Conservation (phyloP, 2,113 vertebrate species). For the Thunnus thynnus region DNA sequence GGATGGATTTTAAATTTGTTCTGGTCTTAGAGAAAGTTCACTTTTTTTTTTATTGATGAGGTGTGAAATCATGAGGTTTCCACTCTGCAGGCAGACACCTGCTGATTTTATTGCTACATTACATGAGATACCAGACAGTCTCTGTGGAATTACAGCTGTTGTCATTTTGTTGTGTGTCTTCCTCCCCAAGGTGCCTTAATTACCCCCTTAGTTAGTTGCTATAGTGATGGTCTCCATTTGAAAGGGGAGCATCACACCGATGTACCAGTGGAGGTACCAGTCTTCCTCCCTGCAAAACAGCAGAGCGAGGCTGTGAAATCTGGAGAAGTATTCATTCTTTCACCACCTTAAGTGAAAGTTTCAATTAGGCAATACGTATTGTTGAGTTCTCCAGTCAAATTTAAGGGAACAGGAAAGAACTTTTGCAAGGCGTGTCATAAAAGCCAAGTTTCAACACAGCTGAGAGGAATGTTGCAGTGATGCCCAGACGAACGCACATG, state of each 20-base stretch:
- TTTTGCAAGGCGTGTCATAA: slow-evolving; percentile 52
- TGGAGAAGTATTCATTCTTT: not conserved
- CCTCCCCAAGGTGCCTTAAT: slow-evolving; percentile 63
- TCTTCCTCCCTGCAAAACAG: not conserved
- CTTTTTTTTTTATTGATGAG: not conserved
- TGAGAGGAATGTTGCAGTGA: slow-evolving; percentile 24
- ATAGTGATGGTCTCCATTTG: slow-evolving; percentile 40
- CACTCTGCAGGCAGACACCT: not conserved
- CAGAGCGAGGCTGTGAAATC: not conserved
- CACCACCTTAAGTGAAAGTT: not conserved
- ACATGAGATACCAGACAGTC: slow-evolving; percentile 8
- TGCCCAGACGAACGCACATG: not conserved
- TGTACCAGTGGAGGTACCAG: not conserved
- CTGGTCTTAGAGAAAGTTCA: not conserved
- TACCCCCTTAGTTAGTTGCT: slow-evolving; percentile 46
- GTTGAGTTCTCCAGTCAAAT: slow-evolving; percentile 13
- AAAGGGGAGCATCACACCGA: slow-evolving; percentile 8
- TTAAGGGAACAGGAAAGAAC: slow-evolving; percentile 51
- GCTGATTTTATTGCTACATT: slow-evolving; percentile 20
- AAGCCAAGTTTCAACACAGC: slow-evolving; percentile 44
- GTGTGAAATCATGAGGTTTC: not conserved
- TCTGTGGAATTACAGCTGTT: slow-evolving; percentile 42
- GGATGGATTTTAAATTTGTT: not conserved
- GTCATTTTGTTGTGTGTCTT: slow-evolving; percentile 55
- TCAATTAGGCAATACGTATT: slow-evolving; percentile 5